Conservation (phyloP, 2,113 vertebrate species). For the Octodon degus region DNA sequence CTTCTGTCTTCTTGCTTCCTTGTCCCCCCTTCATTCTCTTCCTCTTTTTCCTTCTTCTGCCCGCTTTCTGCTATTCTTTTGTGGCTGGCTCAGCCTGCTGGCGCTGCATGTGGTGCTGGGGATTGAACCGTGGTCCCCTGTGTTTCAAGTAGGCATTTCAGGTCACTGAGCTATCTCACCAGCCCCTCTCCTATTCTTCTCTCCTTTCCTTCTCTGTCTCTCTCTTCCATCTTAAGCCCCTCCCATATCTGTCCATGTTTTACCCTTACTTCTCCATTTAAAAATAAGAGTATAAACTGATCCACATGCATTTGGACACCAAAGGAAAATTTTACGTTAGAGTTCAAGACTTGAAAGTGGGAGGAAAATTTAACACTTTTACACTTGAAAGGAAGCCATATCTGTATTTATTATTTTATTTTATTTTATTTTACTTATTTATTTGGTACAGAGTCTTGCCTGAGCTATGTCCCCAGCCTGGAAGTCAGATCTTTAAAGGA, state of each 20-base stretch:
- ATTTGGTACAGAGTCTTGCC: too few species aligned
- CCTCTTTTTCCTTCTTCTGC: not conserved
- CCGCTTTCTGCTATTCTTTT: too few species aligned
- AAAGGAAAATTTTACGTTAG: not conserved
- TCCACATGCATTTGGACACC: not conserved
- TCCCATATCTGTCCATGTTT: not conserved
- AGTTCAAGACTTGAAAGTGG: not conserved
- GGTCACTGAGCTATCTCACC: too few species aligned
- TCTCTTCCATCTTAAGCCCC: not conserved
- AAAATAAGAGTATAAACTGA: not conserved
- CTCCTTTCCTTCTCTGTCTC: not conserved
- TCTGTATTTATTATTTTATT: not conserved
- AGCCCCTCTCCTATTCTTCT: not conserved
- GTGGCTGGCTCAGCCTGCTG: too few species aligned
- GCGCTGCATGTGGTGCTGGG: too few species aligned
- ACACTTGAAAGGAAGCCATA: not conserved
- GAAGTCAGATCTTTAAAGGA: not conserved
- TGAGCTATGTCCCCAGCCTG: too few species aligned
- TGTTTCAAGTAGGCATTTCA: too few species aligned
- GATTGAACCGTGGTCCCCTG: too few species aligned
- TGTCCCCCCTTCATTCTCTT: too few species aligned
- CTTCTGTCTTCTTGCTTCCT: not conserved
- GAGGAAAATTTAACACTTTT: not conserved
- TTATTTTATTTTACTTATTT: too few species aligned
- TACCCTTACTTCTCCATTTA: not conserved